Evolutionary conservation across 2,888 invertebrate genomes (phyloP).

Genomic region (Cabera pusaria): DNA sequence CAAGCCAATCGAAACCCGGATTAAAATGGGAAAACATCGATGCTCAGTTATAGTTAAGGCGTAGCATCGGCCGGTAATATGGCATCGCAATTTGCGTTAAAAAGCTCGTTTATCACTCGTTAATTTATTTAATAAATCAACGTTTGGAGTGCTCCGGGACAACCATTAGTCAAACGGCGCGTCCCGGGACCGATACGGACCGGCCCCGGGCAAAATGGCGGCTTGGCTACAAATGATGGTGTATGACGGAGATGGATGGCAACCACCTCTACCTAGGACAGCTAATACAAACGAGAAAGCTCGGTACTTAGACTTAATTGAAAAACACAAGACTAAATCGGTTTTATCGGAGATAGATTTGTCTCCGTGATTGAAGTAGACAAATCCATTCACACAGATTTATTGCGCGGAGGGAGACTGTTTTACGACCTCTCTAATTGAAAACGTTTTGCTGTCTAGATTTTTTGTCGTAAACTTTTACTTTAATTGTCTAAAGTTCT

Average conservation of each 20-base stretch:
- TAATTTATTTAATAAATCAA: slow-evolving; percentile 79
- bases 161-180: slow-evolving; percentile 64
- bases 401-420: slow-evolving; percentile 13
- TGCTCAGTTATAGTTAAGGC: slow-evolving; percentile 36
- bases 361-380: slow-evolving; percentile 36
- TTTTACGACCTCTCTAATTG: slow-evolving; percentile 16
- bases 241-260: slow-evolving; percentile 72
- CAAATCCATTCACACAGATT: slow-evolving; percentile 25
- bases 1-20: slow-evolving; percentile 38
- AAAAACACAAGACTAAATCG: slow-evolving; percentile 38
- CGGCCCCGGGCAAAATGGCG: slow-evolving; percentile 19
- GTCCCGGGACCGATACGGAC: slow-evolving; percentile 46
- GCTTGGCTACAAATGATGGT: slow-evolving; percentile 56
- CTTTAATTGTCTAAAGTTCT: slow-evolving; percentile 1
- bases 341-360: slow-evolving; percentile 30
- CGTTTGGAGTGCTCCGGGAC: slow-evolving; percentile 51
- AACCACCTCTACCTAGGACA: slow-evolving; percentile 20
- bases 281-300: slow-evolving; percentile 12
- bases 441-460: slow-evolving; percentile 28
- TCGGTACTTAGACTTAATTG: slow-evolving; percentile 37
- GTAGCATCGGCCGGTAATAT: slow-evolving; percentile 29
- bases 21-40: no score
- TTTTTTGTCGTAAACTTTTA: slow-evolving; percentile 22
- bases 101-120: slow-evolving; percentile 65
- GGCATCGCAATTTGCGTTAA: slow-evolving; percentile 54